Base-by-base conservation (phyloP, 35 echinoderm and acorn worm genomes). In the Amphiura filiformis region DNA sequence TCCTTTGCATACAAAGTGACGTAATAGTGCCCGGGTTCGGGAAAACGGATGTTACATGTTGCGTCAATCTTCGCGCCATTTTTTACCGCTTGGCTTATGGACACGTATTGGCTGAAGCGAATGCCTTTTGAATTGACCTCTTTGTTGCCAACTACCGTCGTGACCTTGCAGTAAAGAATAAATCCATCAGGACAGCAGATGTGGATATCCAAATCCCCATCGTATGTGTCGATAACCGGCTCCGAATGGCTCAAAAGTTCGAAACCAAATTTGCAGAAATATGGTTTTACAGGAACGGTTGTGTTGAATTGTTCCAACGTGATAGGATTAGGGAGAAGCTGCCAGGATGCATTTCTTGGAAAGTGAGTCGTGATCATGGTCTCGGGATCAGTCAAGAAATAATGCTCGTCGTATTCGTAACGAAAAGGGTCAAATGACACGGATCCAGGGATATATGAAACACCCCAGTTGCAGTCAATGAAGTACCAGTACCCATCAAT, bases 401-500 rank as follows among this genome's bases (percentile, higher is more conserved):
- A 98, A 52, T 98, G 96, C 77, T 98, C 96, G 75, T 98, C 94
- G 41, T 97, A 97, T 76, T 97, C 88, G 47, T 90, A 97, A 22
- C 94, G 91, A 76, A 97, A 97, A 12, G 94, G 94, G 80, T 97
- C 94, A 86, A 93, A 97, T 30, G 95, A 84, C 84, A 91, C 84
- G 1, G 96, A 94, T 11, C 87, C 93, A 41, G 79, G 77, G 39
- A 99, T 99, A 77, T 99, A 90, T 15, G 96, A 99, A 41, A 99
- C 96, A 7, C 96, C 96, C 96, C 96, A 99, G 80, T 99, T 99
- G 81, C 96, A 99, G 81, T 99, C 96, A 14, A 99, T n/a, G 81
- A 99, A 99, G 65, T 99, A 93, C 96, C 96, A 99, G 90, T 92
- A 94, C 47, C 92, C 90, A 78, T 99, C 96, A 42, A 99, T 99